Evolutionary conservation across 2,888 invertebrate genomes (phyloP).

Genomic region (Hipparchia sbordonii): DNA sequence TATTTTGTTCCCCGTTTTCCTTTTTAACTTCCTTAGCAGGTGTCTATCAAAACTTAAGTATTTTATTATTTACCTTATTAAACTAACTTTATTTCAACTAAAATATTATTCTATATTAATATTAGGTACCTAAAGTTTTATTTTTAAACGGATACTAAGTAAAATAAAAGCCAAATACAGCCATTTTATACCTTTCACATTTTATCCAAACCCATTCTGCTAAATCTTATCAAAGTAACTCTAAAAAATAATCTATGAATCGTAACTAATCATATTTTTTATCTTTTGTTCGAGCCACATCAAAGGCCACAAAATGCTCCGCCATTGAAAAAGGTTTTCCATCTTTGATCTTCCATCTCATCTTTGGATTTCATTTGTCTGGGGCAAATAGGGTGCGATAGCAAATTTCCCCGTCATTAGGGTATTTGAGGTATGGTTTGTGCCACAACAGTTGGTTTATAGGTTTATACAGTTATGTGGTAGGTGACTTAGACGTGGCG

Average conservation of each 20-base stretch:
- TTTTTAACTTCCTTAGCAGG: neutral
- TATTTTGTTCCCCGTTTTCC: neutral
- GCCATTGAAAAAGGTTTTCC: constrained; percentile 30
- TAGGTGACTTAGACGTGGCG: neutral
- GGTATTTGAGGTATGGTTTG: constrained; percentile 14
- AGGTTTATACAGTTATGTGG: neutral
- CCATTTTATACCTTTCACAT: neutral
- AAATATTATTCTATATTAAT: no score
- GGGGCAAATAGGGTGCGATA: constrained; percentile 28
- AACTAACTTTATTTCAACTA: no score
- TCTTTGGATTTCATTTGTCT: constrained; percentile 29
- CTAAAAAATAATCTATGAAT: neutral
- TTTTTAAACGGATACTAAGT: neutral
- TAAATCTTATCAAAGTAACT: constrained; percentile 1
- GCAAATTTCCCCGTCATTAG: constrained; percentile 27
- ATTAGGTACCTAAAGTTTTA: neutral
- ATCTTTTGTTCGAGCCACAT: constrained; percentile 15
- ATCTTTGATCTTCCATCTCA: constrained; percentile 25
- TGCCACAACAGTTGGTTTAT: neutral
- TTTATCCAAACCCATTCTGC: neutral
- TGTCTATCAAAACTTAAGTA: neutral
- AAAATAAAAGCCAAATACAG: neutral
- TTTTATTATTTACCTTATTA: no score
- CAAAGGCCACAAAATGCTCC: constrained; percentile 35
- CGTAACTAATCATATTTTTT: constrained; percentile 7